phyloP scores from a whole-genome alignment of 2,113 vertebrate genomes.

The Cheirogaleus medius region DNA sequence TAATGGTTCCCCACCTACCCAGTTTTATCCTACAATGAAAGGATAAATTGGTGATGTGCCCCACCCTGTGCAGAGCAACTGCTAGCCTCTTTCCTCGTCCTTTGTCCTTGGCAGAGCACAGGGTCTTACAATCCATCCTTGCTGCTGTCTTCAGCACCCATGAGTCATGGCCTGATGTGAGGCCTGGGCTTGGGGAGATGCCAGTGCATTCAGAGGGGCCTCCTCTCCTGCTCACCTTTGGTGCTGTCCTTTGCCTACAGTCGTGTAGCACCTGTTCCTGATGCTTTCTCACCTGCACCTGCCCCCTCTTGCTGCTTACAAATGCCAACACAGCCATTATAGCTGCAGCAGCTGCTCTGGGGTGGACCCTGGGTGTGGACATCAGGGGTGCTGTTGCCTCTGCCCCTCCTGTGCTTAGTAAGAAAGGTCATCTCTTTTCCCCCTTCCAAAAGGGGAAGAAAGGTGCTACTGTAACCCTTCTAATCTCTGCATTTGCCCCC shows the following conservation, averaged over 20 bases:
- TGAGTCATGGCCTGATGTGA: not conserved
- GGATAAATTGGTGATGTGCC: not conserved
- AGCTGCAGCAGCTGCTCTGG: not conserved
- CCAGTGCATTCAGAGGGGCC: fast-evolving
- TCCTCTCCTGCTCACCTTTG: not conserved
- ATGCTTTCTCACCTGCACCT: not conserved
- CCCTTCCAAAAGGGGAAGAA: not conserved
- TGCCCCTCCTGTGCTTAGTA: fast-evolving
- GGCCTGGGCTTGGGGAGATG: not conserved
- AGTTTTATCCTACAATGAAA: not conserved
- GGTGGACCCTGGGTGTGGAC: not conserved
- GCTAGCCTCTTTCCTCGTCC: not conserved
- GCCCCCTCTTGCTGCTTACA: not conserved
- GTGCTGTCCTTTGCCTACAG: not conserved
- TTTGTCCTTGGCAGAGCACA: not conserved
- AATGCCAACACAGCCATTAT: not conserved
- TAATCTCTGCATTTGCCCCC: not conserved
- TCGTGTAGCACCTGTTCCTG: not conserved
- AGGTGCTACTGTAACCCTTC: not conserved
- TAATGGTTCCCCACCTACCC: not conserved
- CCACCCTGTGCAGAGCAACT: no score
- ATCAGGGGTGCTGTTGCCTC: not conserved
- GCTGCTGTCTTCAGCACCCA: not conserved
- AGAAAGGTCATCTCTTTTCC: not conserved
- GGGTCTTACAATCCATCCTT: not conserved